Evolutionary conservation across 2,113 vertebrate species (phyloP).

Genomic region (Abramis brama): DNA sequence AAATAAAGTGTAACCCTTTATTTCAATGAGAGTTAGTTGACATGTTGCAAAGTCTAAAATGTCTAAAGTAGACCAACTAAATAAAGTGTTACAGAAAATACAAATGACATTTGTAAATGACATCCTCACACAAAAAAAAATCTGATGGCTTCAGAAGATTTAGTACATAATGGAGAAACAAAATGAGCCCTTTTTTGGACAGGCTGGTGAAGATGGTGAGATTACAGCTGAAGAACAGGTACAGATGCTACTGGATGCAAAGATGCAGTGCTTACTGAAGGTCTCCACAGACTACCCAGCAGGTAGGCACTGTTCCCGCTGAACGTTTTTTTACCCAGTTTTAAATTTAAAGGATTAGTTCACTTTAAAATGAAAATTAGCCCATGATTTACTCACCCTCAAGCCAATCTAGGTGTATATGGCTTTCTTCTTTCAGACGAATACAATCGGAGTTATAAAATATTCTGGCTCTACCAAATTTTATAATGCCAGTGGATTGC

Average conservation of each 20-base stretch:
- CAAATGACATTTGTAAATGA: neutral
- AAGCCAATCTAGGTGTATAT: too few relatives aligned
- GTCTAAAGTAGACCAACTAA: too few relatives aligned
- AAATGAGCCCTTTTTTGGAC: slow-evolving; percentile 24
- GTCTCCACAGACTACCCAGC: slow-evolving; percentile 74
- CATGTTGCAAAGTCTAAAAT: too few relatives aligned
- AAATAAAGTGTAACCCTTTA: too few relatives aligned
- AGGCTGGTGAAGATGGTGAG: slow-evolving; percentile 80
- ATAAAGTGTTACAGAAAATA: neutral
- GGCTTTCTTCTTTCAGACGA: too few relatives aligned
- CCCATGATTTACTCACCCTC: too few relatives aligned
- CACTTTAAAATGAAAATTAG: too few relatives aligned
- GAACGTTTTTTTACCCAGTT: neutral
- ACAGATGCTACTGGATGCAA: slow-evolving; percentile 83
- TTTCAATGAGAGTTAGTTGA: too few relatives aligned
- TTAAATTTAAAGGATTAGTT: neutral
- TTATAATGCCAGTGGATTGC: too few relatives aligned
- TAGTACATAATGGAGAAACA: neutral
- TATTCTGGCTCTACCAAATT: too few relatives aligned
- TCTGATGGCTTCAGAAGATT: neutral
- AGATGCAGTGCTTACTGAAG: slow-evolving; percentile 83
- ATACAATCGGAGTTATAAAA: too few relatives aligned
- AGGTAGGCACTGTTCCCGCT: slow-evolving; percentile 61
- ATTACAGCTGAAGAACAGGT: slow-evolving; percentile 88
- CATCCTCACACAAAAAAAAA: neutral